These are phyloP conservation scores for Hylyphantes graminicola DNA, from an alignment of 1,140 invertebrate genomes.

Conservation along the genomic window DNA sequence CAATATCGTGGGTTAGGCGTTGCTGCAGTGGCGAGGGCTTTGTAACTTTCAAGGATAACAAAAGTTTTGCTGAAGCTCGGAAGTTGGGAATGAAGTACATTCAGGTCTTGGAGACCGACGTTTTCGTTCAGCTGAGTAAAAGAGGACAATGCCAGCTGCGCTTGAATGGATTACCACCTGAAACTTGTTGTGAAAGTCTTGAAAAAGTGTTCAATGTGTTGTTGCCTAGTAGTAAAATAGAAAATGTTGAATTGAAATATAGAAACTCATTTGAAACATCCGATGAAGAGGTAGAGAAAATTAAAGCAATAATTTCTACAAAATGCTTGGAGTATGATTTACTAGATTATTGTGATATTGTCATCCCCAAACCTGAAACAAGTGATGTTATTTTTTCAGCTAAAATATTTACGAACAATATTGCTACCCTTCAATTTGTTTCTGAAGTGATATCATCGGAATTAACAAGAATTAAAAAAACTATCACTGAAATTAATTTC, in stretches of 20 bases:
- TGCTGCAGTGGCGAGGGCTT: constrained; percentile 13
- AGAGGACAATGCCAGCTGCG: constrained; percentile 10
- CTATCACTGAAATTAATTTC: constrained; percentile 5
- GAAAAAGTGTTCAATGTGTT: constrained; percentile 17
- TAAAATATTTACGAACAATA: neutral
- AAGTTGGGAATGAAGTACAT: constrained; percentile 18
- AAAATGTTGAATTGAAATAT: constrained; percentile 10
- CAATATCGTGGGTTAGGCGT: constrained; percentile 31
- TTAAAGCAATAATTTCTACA: constrained; percentile 7
- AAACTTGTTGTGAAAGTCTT: neutral
- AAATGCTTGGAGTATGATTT: neutral
- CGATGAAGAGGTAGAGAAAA: neutral
- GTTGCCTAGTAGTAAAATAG: constrained; percentile 6
- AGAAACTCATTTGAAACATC: constrained; percentile 25
- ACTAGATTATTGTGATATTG: neutral
- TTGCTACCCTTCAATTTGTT: neutral
- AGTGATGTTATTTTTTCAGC: constrained; percentile 3
- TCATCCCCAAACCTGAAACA: constrained; percentile 7
- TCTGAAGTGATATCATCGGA: neutral
- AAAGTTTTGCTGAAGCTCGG: constrained; percentile 5
- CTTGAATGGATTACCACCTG: constrained; percentile 17
- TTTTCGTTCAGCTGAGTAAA: constrained; percentile 24
- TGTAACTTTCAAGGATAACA: constrained; percentile 1
- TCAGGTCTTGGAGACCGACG: neutral
- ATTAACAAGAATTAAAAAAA: neutral